Evolutionary conservation across 2,797 vertebrate genomes (phyloP), one percentile per base, ranked within the genome.

Genomic region (Danio kyathit): DNA sequence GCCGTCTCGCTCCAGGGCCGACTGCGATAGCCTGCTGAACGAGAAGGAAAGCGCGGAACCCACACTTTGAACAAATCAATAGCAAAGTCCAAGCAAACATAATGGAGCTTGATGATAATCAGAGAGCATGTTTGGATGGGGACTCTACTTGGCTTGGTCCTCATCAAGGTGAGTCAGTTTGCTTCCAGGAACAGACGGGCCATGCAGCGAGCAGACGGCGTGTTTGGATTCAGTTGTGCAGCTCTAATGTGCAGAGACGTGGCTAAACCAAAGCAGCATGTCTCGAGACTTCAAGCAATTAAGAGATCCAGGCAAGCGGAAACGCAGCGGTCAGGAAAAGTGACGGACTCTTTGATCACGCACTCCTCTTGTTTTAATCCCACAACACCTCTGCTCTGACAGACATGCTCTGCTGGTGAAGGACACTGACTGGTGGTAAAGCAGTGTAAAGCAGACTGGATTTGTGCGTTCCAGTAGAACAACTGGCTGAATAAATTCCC

Each of bases 201-300:
- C 56, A 65, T 54, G 46, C 64, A 74, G 74, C 43, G 43, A 69
- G 63, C 75, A 83, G 73, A 72, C 76, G 60, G 61, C 54, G 12
- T 49, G 75, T 82, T 84, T 64, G 78, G 82, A 80, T 75, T 84
- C 72, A 83, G 38, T 85, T 85, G 82, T 79, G 85, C 76, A 38
- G 83, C 84, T 84, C 66, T 90, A 89, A 92, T 88, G 78, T 85
- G 79, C 63, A 46, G 76, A 76, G 90, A 91, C 85, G 69, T 74
- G 83, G 76, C 83, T 84, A 83, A 88, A 91, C 83, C 61, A 89
- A 91, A 91, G 87, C 90, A 85, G 83, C 86, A 87, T 87, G 90
- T 92, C 89, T 86, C 87, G 67, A 85, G 87, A 90, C 86, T 90
- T 89, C 85, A 88, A 87, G 86, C 88, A 91, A 92, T 93, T 92